Conservation (phyloP, 2,888 invertebrate species). For the Labia minor region DNA sequence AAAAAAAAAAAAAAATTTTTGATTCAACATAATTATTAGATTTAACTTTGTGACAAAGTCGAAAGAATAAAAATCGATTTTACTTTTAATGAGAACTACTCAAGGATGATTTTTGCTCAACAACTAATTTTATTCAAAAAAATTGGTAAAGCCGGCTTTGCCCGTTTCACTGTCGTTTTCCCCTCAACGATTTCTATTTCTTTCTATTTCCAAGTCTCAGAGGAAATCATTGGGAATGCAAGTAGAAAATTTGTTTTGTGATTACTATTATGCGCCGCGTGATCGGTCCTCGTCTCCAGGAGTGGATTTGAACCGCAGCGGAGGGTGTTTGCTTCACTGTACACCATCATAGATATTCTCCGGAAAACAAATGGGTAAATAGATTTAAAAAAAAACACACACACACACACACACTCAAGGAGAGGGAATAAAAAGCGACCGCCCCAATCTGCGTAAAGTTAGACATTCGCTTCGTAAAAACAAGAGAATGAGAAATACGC, state of each 20-base stretch:
- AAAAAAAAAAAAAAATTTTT: no score
- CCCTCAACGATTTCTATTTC: conserved; percentile 19
- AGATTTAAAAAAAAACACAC: conserved; percentile 16
- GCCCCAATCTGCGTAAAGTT: not conserved
- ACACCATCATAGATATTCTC: not conserved
- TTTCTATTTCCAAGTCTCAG: conserved; percentile 42
- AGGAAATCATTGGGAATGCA: conserved; percentile 70
- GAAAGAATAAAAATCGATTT: no score
- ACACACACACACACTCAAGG: no score
- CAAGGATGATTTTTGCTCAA: no score
- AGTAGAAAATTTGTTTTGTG: conserved; percentile 50
- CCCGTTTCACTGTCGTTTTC: not conserved
- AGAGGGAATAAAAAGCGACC: conserved; percentile 19
- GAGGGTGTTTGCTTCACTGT: not conserved
- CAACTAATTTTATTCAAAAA: no score
- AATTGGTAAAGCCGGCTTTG: not conserved
- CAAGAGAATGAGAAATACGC: not conserved
- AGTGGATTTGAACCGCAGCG: not conserved
- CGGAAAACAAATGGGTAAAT: not conserved
- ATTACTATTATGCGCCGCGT: conserved; percentile 26
- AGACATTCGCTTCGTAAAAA: not conserved
- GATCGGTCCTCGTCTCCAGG: conserved; percentile 21
- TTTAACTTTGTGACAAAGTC: no score
- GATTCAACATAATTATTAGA: no score
- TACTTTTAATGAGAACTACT: no score